Evolutionary conservation across 2,888 invertebrate genomes (phyloP), one percentile per base, ranked within the genome.

Genomic region (Drosophila vallismaia): DNA sequence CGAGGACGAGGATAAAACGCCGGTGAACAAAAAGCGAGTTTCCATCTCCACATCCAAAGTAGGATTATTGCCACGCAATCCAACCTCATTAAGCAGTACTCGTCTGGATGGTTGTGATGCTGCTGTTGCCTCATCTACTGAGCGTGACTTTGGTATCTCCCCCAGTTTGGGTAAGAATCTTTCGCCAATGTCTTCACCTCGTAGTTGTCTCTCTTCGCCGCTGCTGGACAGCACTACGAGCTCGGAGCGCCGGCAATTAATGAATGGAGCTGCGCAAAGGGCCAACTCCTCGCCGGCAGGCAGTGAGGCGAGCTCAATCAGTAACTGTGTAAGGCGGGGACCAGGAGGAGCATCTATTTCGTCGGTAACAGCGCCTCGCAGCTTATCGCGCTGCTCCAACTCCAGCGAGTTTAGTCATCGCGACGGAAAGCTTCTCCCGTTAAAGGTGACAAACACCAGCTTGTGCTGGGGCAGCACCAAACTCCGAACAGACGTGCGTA

Each of bases 391-490:
- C n/a, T 90, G 89, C 28, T 91, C 91, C 0, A 90, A 80, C 59
- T 88, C 90, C 0, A 91, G 91, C 60, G 91, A 91, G 75, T 91
- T 91, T 24, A 91, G 89, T 40, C 91, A 91, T 66, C 87, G 89
- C 0, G 90, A 91, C 71, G 90, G 89, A 0, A 89, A 89, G 55
- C 52, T 73, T 3, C 79, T 93, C 8, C 94, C 94, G 0, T 91
- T 94, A 9, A 93, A 93, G 79, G 92, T 93, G 1, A 94, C 93
- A 0, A 92, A 93, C 42, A 91, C 92, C 7, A 93, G 94, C 71
- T 77, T 94, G 5, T 92, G 93, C 12, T 94, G 94, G 94, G 93
- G 93, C 29, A 94, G 94, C 76, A 89, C 94, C 2, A 93, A 93
- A 82, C 85, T 93, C 8, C 93, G 94, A 31, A 93, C 93, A 70